Evolutionary conservation across 2,888 invertebrate species (phyloP).

Genomic region (Campoplex capitator): DNA sequence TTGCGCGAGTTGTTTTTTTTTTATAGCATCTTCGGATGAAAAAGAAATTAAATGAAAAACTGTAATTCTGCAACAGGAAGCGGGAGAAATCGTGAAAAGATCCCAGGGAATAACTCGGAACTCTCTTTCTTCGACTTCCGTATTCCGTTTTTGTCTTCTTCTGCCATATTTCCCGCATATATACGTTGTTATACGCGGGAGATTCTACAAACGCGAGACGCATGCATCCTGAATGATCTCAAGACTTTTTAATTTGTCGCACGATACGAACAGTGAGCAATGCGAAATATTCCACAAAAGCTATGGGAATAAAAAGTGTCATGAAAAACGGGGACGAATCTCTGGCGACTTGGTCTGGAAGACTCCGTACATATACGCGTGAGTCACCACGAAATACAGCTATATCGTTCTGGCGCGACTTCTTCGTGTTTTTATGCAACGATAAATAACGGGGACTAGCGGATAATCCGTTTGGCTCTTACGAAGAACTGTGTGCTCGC

Average conservation of each 20-base stretch:
- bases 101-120: slow-evolving; percentile 8
- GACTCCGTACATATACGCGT: not conserved
- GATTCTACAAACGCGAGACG: not conserved
- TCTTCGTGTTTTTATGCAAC: slow-evolving; percentile 35
- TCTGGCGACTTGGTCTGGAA: not conserved
- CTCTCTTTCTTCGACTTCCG: slow-evolving; percentile 1
- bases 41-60: slow-evolving; percentile 34
- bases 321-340: not conserved
- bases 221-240: not conserved
- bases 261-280: not conserved
- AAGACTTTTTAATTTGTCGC: not conserved
- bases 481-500: slow-evolving; percentile 46
- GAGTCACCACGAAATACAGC: not conserved
- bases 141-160: not conserved
- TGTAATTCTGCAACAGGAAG: slow-evolving; percentile 43
- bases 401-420: slow-evolving; percentile 9
- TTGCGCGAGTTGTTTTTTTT: not conserved
- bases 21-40: not conserved
- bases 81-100: slow-evolving; percentile 23
- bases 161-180: not conserved
- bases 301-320: not conserved
- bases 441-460: slow-evolving; percentile 58
- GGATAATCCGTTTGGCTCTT: slow-evolving; percentile 44
- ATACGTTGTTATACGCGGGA: not conserved
- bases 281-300: not conserved